Evolutionary conservation across 1,140 invertebrate species (phyloP).

Genomic region (Pantala flavescens): DNA sequence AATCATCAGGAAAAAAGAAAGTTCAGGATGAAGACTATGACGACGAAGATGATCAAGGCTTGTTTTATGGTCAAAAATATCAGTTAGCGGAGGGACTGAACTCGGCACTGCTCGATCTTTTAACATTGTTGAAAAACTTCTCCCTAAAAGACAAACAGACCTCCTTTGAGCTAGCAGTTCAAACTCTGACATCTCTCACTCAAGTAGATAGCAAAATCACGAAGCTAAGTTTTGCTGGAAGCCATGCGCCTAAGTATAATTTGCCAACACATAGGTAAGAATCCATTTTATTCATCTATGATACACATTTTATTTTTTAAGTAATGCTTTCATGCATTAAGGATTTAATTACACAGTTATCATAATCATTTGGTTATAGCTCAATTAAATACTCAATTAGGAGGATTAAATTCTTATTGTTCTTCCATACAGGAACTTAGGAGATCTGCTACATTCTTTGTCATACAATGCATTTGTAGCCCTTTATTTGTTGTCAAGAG

Average conservation of each 20-base stretch:
- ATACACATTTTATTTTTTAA: too few relatives aligned
- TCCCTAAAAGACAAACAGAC: constrained; percentile 38
- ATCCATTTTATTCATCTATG: too few relatives aligned
- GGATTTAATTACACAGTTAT: too few relatives aligned
- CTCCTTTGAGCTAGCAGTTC: constrained; percentile 38
- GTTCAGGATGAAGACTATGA: constrained; percentile 23
- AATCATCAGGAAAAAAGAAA: constrained; percentile 24
- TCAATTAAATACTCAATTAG: neutral
- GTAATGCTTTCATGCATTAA: too few relatives aligned
- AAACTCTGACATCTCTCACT: constrained; percentile 38
- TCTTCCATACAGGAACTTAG: neutral
- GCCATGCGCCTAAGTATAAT: too few relatives aligned
- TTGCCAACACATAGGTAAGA: too few relatives aligned
- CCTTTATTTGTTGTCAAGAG: neutral
- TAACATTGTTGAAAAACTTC: constrained; percentile 36
- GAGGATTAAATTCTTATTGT: neutral
- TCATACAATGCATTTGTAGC: neutral
- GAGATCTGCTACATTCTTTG: neutral
- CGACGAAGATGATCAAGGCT: constrained; percentile 28
- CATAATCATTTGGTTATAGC: too few relatives aligned
- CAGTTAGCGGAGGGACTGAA: constrained; percentile 31
- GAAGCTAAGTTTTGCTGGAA: too few relatives aligned
- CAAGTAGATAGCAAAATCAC: neutral
- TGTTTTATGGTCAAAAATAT: constrained; percentile 25
- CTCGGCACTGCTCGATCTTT: constrained; percentile 35